Conservation (phyloP, 2,888 invertebrate genomes). For the Scaeva pyrastri region DNA sequence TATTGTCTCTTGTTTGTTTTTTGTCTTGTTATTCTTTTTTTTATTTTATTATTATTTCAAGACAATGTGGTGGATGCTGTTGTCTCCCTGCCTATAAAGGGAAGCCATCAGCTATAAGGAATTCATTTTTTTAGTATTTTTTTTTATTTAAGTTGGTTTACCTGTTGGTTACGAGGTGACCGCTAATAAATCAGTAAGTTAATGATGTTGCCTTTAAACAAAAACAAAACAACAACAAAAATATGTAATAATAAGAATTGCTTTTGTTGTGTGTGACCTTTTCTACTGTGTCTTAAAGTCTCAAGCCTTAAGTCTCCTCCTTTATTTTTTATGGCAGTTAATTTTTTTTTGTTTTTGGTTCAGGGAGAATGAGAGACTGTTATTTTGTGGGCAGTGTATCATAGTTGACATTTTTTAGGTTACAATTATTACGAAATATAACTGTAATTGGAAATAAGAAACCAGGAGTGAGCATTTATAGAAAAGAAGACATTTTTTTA, state of each 20-base stretch:
- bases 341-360: slow-evolving; percentile 35
- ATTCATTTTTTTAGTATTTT: slow-evolving; percentile 57
- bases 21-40: slow-evolving; percentile 29
- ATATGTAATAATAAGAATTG: slow-evolving; percentile 73
- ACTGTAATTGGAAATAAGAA: slow-evolving; percentile 69
- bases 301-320: slow-evolving; percentile 41
- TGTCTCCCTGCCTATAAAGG: slow-evolving; percentile 55
- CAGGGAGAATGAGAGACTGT: slow-evolving; percentile 51
- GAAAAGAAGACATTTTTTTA: slow-evolving; percentile 27
- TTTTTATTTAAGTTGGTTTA: slow-evolving; percentile 57
- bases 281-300: slow-evolving; percentile 53
- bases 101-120: slow-evolving; percentile 67
- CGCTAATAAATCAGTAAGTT: slow-evolving; percentile 84
- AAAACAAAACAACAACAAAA: slow-evolving; percentile 42
- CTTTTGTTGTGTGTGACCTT: slow-evolving; percentile 77
- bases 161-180: slow-evolving; percentile 78
- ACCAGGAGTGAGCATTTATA: not conserved
- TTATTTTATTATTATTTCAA: slow-evolving; percentile 16
- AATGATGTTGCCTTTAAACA: slow-evolving; percentile 83
- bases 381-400: slow-evolving; percentile 71
- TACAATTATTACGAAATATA: slow-evolving; percentile 74
- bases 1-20: slow-evolving; percentile 75
- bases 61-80: slow-evolving; percentile 65
- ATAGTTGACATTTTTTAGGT: slow-evolving; percentile 71
- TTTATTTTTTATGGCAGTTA: slow-evolving; percentile 28